Base-by-base conservation (phyloP, 1,140 invertebrate species). In the Bombus difficillimus region DNA sequence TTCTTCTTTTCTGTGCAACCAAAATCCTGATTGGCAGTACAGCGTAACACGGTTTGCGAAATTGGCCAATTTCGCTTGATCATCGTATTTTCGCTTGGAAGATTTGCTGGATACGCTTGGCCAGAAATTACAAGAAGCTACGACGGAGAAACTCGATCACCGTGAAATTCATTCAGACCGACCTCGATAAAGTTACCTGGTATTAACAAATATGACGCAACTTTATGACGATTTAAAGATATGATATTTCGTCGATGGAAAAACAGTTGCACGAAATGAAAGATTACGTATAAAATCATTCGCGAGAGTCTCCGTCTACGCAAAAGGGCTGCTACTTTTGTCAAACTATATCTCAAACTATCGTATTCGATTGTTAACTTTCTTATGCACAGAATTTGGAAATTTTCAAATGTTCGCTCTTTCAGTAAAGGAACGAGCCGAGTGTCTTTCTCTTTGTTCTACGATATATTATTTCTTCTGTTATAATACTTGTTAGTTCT, bases 401-500 rank as follows among this genome's bases (percentile, higher is more conserved):
- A 22, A 53, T 53, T 22, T 53, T 22, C 6, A 22, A 53, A 8
- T 22, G 18, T 22, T 22, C 5, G 2, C 18, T 22, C 0, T 8
- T 8, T 1, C 18, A 5, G 0, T 6, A 18, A 18, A 53, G 0
- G 1, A 53, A 53, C 18, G 5, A 53, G 47, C 5, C 0, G 18
- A 53, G 5, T 3, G 47, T 53, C 18, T 8, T 53, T 8, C 47
- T 18, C 5, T 53, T 53, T 22, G 6, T 8, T 5, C 47, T 22
- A 53, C 47, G 47, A 53, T 53, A 22, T 53, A 22, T 15, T 53
- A 22, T 53, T 53, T 53, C 5, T 53, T 53, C 1, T 8, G 1
- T 53, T 22, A 8, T 8, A 22, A 22, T 18, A 47, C 6, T n/a
- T n/a, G 5, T 43, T 13, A 13, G 41, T 43, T 43, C 41, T 13